Percentiles rank a stretch among this genome's conserved stretches.
These are phyloP conservation scores for Drosophila robusta DNA, from an alignment of 2,888 invertebrate genomes.

Conservation along the genomic window DNA sequence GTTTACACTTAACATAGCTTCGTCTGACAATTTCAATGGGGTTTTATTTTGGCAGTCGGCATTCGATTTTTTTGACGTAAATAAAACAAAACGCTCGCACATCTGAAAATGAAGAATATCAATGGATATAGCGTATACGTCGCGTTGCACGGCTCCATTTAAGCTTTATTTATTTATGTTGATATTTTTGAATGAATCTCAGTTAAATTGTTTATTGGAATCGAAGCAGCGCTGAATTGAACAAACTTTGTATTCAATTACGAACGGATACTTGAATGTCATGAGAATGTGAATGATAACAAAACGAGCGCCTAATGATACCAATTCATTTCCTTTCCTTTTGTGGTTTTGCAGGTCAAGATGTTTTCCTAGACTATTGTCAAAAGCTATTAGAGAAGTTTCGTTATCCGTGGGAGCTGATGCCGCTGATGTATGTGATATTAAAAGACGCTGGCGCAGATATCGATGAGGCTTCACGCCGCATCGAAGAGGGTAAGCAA, in stretches of 20 bases:
- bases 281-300: slow-evolving; percentile 4
- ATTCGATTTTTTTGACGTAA: too few relatives aligned
- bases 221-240: background rate
- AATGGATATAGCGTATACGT: slow-evolving; percentile 46
- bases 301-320: background rate
- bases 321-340: slow-evolving; percentile 44
- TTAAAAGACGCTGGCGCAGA: slow-evolving; percentile 91
- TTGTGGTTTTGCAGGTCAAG: slow-evolving; percentile 84
- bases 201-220: slow-evolving; percentile 36
- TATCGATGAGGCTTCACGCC: slow-evolving; percentile 90
- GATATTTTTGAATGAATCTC: slow-evolving; percentile 10
- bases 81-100: slow-evolving; percentile 17
- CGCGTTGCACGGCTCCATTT: slow-evolving; percentile 5
- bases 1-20: slow-evolving; percentile 54
- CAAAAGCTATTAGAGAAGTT: slow-evolving; percentile 91
- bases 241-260: slow-evolving; percentile 43
- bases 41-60: background rate
- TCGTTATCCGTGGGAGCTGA: slow-evolving; percentile 92
- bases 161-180: slow-evolving; percentile 32
- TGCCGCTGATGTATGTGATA: slow-evolving; percentile 92
- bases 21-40: slow-evolving; percentile 30
- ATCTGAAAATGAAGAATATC: slow-evolving; percentile 25
- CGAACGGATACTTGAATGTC: slow-evolving; percentile 11
- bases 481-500: slow-evolving; percentile 90
- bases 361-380: slow-evolving; percentile 89